Evolutionary conservation across 2,797 vertebrate genomes (phyloP).

Genomic region (Manis pentadactyla): DNA sequence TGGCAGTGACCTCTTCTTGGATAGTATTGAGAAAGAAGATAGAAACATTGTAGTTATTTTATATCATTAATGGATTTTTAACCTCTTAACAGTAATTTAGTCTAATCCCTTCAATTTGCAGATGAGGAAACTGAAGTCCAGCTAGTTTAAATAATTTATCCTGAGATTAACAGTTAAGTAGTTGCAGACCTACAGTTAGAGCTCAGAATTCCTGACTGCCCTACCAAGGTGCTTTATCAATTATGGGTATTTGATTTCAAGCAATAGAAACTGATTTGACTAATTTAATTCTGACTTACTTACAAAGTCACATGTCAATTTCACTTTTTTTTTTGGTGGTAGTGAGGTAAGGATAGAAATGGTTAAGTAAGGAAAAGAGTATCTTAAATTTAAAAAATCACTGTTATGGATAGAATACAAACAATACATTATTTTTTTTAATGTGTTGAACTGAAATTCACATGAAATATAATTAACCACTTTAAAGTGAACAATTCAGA

Average conservation of each 20-base stretch:
- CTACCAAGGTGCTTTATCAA: not conserved
- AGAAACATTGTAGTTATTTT: slow-evolving; percentile 19
- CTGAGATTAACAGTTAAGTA: slow-evolving; percentile 26
- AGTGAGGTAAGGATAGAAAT: not conserved
- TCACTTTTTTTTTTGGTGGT: not conserved
- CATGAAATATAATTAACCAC: not conserved
- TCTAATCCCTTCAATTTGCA: slow-evolving; percentile 29
- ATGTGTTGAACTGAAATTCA: not conserved
- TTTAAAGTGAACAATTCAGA: not conserved
- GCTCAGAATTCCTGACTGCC: not conserved
- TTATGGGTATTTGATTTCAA: not conserved
- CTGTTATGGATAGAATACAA: not conserved
- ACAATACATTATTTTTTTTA: not conserved
- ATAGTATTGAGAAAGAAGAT: slow-evolving; percentile 8
- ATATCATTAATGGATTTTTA: slow-evolving; percentile 40
- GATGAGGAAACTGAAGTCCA: not conserved
- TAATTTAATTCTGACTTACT: not conserved
- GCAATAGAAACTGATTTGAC: not conserved
- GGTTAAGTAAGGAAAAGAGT: not conserved
- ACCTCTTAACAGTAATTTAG: slow-evolving; percentile 35
- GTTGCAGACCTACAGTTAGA: not conserved
- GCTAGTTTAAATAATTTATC: slow-evolving; percentile 50
- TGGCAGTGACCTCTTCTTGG: not conserved
- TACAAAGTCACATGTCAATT: not conserved
- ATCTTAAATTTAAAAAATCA: not conserved